Conservation (phyloP, 37 sponge, comb jelly and placozoan species). For the Hormiphora californensis region DNA sequence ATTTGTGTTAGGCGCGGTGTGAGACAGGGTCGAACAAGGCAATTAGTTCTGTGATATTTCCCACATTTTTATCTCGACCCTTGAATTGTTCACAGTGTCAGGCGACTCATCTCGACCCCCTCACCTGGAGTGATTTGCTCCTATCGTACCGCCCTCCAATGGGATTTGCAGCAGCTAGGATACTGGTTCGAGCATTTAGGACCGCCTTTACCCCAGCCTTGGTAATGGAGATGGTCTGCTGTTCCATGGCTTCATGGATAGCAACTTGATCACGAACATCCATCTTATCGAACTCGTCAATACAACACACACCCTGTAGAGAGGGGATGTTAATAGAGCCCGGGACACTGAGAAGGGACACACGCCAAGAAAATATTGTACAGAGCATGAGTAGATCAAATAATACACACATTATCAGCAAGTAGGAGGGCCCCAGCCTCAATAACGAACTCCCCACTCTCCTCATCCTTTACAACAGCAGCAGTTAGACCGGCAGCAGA, state of each 20-base stretch:
- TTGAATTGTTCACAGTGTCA: too few relatives aligned
- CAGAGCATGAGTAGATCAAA: too few relatives aligned
- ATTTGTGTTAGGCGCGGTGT: too few relatives aligned
- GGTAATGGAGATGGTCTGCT: conserved; percentile 98
- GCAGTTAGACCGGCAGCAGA: conserved; percentile 99
- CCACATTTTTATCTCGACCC: too few relatives aligned
- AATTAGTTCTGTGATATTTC: too few relatives aligned
- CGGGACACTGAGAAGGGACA: neutral
- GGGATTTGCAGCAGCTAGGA: conserved; percentile 97
- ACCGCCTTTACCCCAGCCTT: conserved; percentile 99
- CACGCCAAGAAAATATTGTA: neutral
- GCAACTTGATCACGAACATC: conserved; percentile 93
- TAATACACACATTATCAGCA: conserved; percentile 88
- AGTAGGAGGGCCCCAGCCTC: conserved; percentile 99
- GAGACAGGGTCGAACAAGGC: too few relatives aligned
- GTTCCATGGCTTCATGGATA: conserved; percentile 99
- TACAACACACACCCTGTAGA: conserved; percentile 94
- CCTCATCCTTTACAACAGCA: conserved; percentile 96
- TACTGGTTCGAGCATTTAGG: conserved; percentile 93
- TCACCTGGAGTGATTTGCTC: conserved; percentile 80
- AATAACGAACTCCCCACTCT: conserved; percentile 94
- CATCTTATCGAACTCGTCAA: conserved; percentile 99
- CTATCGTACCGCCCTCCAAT: conserved; percentile 93
- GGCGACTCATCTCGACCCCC: too few relatives aligned
- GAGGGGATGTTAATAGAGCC: neutral